Base-by-base conservation (phyloP, 2,113 vertebrate genomes). In the Cnemophilus loriae region DNA sequence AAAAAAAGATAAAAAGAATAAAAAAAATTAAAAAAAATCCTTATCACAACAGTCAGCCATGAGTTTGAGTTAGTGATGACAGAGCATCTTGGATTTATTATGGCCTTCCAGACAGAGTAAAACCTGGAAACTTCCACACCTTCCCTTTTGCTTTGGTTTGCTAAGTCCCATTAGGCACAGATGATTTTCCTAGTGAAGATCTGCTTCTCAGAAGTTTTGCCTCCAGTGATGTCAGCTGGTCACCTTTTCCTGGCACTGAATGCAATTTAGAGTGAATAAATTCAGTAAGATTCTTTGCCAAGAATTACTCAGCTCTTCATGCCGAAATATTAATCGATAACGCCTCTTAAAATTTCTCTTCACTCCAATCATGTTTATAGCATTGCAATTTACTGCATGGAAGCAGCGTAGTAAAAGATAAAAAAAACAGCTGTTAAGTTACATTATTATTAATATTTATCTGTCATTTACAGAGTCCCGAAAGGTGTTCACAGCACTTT, bases 361-460 rank as follows among this genome's bases (percentile, higher is more conserved):
- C 76, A 20, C 53, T 94, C 70, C 90, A 81, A 33, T 90, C 55
- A 92, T 86, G 95, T 96, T 93, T 93, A 92, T 64, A 64, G 85
- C 2, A 0, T 41, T 78, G 64, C 37, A 71, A 89, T 94, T 97
- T 93, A 84, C 63, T 75, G 41, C 60, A 16, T 35, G 85, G 86
- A 92, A 88, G 53, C 64, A 53, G 18, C 30, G 56, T 64, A 64
- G 64, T 78, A 89, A 87, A 81, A 94, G 76, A 81, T 90, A 56
- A 91, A 90, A 93, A 90, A 59, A 28, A 0, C 68, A 90, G 68
- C 75, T 88, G 79, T 93, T 96, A 91, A 67, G 37, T 67, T 27
- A 12, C 47, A 16, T 77, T 86, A 68, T 77, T 96, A 64, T 86
- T 94, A 95, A 84, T 92, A 89, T 88, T 93, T 95, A 93, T 96